phyloP scores from a whole-genome alignment of 2,113 vertebrate species.

The Mormyrus iriodes region DNA sequence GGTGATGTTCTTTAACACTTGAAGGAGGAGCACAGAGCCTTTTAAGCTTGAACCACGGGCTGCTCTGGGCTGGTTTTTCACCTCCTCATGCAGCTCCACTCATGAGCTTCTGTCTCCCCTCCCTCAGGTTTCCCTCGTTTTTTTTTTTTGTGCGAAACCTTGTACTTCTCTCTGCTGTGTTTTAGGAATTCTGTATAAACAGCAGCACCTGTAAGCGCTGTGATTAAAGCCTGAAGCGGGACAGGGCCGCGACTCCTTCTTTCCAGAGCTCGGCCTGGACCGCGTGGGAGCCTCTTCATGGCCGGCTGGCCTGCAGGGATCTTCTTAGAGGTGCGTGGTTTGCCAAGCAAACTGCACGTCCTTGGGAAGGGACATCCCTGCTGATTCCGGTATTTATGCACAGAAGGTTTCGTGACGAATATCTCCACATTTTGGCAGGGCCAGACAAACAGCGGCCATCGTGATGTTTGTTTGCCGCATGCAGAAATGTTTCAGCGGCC shows the following conservation, averaged over 20 bases:
- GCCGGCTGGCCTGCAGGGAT: neutral
- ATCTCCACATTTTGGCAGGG: neutral
- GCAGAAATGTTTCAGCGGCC: neutral
- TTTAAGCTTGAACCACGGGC: neutral
- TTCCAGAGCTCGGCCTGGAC: neutral
- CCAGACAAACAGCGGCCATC: neutral
- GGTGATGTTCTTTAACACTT: neutral
- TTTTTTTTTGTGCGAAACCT: neutral
- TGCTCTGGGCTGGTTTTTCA: neutral
- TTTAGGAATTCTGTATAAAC: neutral
- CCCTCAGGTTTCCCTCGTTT: conserved; percentile 9
- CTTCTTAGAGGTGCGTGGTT: neutral
- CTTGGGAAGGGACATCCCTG: neutral
- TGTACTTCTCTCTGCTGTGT: neutral
- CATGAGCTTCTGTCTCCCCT: neutral
- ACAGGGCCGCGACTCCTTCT: neutral
- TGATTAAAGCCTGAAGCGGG: conserved; percentile 4
- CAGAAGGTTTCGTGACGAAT: neutral
- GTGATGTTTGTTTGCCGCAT: neutral
- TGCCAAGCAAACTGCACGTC: neutral
- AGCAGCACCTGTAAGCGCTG: neutral
- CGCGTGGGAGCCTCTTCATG: neutral
- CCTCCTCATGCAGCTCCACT: neutral
- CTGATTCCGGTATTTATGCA: neutral
- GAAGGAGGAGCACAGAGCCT: neutral